phyloP scores from a whole-genome alignment of 2,888 invertebrate genomes.

The Drosophila melanocephala region DNA sequence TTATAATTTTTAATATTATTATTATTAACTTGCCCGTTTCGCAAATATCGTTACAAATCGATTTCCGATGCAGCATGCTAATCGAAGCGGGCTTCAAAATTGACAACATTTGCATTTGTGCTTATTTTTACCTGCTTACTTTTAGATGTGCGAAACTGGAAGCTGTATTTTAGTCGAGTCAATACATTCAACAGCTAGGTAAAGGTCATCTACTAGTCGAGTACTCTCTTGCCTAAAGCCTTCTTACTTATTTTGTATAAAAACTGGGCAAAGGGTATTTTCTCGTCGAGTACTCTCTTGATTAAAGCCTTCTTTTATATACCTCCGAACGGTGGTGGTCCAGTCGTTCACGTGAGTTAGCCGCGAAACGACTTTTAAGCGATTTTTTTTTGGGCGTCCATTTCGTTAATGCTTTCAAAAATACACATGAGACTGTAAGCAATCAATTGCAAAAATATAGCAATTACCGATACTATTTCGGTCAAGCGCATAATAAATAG shows the following conservation, averaged over 20 bases:
- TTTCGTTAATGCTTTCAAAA: conserved; percentile 48
- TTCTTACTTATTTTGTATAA: background rate
- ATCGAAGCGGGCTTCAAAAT: too few relatives aligned
- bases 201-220: background rate
- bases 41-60: too few relatives aligned
- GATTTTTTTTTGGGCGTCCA: conserved; percentile 19
- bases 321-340: conserved; percentile 23
- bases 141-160: background rate
- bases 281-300: background rate
- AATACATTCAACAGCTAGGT: background rate
- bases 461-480: conserved; percentile 51
- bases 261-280: background rate
- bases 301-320: background rate
- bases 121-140: background rate
- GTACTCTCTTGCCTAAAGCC: background rate
- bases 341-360: conserved; percentile 57
- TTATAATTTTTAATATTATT: too few relatives aligned
- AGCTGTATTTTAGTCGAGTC: background rate
- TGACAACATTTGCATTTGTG: background rate
- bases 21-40: too few relatives aligned
- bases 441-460: conserved; percentile 63
- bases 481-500: conserved; percentile 42
- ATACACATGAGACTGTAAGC: conserved; percentile 33
- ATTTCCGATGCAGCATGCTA: too few relatives aligned
- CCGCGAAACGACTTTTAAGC: conserved; percentile 73